Base-by-base conservation (phyloP, 2,113 vertebrate species). In the Corythoichthys haematopterus region DNA sequence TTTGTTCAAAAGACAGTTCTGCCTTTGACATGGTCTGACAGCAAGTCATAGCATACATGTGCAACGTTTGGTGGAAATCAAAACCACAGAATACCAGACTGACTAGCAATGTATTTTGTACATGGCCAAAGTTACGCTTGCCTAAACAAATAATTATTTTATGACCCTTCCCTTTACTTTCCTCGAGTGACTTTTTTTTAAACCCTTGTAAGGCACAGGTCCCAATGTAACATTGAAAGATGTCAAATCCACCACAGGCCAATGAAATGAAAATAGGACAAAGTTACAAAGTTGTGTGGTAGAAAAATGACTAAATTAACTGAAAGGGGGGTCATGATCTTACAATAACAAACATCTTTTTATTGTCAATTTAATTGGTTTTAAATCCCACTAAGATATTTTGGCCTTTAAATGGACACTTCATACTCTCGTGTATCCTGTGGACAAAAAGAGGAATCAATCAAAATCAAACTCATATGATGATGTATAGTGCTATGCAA, bases 401-500 rank as follows among this genome's bases (percentile, higher is more conserved):
- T 75, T 61, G 40, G 3, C 69, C 78, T 77, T 93, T 87, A 96
- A 90, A 96, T 96, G 79, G 94, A 96, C 45, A 96, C 94, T 86
- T 96, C 94, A 67, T 96, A 96, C 72, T 96, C 94, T 84, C 93
- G 88, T 14, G 94, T 95, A 80, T 96, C 94, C 94, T 96, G 82
- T 71, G 77, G 61, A 33, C 6, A 77, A 58, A 65, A 65, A 8
- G 36, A 75, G 64, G 72, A 66, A 72, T 35, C 60, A 50, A 48
- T 52, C 37, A 68, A 28, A 61, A 16, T 70, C 63, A 55, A 35
- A 51, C 0, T 15, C 16, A 37, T 40, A 63, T 13, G 33, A 47
- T 10, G 37, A 40, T 3, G 16, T 36, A 9, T n/a, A 16, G 50
- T n/a, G 50, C 5, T 14, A 16, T 51, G 50, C 16, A 52, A n/a